Conservation (phyloP, 2,797 vertebrate species). For the Taeniopygia guttata region DNA sequence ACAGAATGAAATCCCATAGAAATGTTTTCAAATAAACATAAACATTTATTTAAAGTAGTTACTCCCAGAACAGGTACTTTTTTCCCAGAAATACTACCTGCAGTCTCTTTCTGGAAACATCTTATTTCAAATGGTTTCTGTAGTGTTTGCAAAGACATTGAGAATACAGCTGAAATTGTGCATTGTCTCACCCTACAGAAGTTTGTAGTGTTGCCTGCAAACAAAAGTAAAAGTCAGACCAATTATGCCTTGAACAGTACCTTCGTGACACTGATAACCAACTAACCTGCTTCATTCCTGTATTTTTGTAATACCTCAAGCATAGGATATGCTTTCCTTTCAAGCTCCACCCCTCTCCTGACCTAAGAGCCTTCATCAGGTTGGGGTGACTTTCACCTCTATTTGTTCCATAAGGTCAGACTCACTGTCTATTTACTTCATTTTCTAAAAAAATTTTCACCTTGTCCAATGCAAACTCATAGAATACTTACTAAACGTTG, state of each 20-base stretch:
- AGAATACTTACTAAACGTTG: not conserved
- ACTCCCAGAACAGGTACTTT: not conserved
- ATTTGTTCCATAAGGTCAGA: not conserved
- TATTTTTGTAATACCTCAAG: not conserved
- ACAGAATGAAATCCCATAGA: not conserved
- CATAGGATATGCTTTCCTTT: not conserved
- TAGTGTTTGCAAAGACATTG: not conserved
- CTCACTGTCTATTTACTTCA: not conserved
- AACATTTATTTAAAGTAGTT: not conserved
- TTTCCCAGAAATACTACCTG: not conserved
- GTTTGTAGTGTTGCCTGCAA: not conserved
- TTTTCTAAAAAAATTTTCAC: not conserved
- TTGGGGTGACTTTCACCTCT: not conserved
- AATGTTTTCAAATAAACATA: conserved; percentile 12
- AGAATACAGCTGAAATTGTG: not conserved
- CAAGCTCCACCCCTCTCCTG: not conserved
- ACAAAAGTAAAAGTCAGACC: not conserved
- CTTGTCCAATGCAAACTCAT: not conserved
- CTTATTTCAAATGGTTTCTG: not conserved
- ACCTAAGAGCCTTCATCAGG: not conserved
- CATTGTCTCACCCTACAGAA: not conserved
- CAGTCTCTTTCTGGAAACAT: not conserved
- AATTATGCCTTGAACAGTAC: not conserved
- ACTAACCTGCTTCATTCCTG: not conserved
- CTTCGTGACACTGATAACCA: not conserved